These are phyloP conservation scores for Leucopsar rothschildi DNA, from an alignment of 2,113 vertebrate genomes.

Conservation along the genomic window DNA sequence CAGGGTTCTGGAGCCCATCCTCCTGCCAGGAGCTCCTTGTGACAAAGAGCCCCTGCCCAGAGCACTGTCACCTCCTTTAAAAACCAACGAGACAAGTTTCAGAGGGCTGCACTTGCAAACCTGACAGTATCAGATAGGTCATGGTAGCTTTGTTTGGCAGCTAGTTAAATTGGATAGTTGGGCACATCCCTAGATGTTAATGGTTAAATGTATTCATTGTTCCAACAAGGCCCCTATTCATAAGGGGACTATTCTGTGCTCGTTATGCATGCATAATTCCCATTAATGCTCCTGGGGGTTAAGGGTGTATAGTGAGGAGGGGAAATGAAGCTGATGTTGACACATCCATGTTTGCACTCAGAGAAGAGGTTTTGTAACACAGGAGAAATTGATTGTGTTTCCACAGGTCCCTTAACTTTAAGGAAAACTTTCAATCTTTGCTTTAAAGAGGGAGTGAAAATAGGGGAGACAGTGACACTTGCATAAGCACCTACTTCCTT, in stretches of 20 bases:
- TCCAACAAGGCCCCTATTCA: slow-evolving; percentile 68
- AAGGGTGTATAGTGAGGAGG: background rate
- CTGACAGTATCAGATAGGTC: background rate
- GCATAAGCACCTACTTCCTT: background rate
- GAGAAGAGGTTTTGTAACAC: background rate
- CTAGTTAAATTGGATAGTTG: slow-evolving; percentile 49
- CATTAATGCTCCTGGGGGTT: slow-evolving; percentile 52
- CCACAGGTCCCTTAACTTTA: background rate
- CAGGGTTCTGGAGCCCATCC: background rate
- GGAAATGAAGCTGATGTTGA: background rate
- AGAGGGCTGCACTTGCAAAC: background rate
- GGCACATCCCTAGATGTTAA: slow-evolving; percentile 54
- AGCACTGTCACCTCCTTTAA: background rate
- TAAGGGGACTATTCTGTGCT: slow-evolving; percentile 23
- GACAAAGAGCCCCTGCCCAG: background rate
- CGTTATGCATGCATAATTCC: slow-evolving; percentile 66
- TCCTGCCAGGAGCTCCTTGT: accelerated
- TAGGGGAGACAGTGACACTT: background rate
- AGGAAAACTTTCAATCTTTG: background rate
- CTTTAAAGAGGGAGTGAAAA: background rate
- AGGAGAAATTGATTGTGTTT: background rate
- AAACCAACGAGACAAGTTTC: slow-evolving; percentile 33
- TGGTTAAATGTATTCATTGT: slow-evolving; percentile 60
- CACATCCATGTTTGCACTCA: background rate
- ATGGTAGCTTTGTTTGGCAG: slow-evolving; percentile 37